These are phyloP conservation scores for Eucera pruinosa DNA, from an alignment of 2,888 invertebrate genomes.

Conservation along the genomic window DNA sequence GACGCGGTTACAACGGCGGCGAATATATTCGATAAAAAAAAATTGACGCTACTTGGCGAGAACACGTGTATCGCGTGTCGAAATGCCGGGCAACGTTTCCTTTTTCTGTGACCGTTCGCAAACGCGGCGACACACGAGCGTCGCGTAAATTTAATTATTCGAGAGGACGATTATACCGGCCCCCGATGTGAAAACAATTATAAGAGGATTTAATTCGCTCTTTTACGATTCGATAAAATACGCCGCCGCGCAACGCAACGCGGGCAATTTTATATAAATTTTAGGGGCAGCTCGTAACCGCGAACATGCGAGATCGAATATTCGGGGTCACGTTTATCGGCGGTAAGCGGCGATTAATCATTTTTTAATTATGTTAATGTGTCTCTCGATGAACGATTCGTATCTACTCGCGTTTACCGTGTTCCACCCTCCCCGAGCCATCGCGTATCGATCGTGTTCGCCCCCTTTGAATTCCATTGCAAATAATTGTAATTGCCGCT, in stretches of 20 bases:
- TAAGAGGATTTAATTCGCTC: neutral
- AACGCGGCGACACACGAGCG: neutral
- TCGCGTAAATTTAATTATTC: neutral
- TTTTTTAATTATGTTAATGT: constrained; percentile 12
- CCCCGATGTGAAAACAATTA: neutral
- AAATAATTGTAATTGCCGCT: constrained; percentile 23
- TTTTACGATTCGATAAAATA: neutral
- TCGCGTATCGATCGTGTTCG: constrained; percentile 3
- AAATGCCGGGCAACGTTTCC: too few relatives aligned
- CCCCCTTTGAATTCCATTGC: constrained; percentile 23
- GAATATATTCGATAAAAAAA: too few relatives aligned
- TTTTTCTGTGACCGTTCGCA: neutral
- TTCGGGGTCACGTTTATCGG: constrained; percentile 3
- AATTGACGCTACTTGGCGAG: too few relatives aligned
- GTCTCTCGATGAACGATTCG: constrained; percentile 8
- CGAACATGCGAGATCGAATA: neutral
- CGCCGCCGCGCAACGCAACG: too few relatives aligned
- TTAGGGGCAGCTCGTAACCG: too few relatives aligned
- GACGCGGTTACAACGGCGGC: too few relatives aligned
- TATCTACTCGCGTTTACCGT: neutral
- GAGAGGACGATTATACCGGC: neutral
- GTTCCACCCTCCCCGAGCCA: too few relatives aligned
- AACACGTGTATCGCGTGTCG: too few relatives aligned
- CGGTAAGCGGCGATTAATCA: neutral
- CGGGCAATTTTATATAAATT: neutral